These are phyloP conservation scores for Cirrhinus mrigala DNA, from an alignment of 2,797 vertebrate genomes.

Conservation along the genomic window DNA sequence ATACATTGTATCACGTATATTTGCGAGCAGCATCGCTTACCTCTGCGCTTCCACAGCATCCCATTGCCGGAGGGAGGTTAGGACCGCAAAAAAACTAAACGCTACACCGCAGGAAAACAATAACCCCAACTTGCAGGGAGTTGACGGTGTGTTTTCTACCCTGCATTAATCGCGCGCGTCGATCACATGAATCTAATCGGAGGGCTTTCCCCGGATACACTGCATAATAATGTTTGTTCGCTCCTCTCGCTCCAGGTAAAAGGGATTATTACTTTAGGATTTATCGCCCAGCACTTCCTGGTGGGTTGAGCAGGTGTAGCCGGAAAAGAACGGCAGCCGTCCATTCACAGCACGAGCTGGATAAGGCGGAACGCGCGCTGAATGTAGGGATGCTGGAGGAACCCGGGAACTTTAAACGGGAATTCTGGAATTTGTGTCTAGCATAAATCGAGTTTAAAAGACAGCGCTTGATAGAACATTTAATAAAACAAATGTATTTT, in stretches of 20 bases:
- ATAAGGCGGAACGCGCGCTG: slow-evolving; percentile 54
- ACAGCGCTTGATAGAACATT: neutral
- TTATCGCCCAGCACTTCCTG: slow-evolving; percentile 80
- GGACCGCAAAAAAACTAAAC: slow-evolving; percentile 68
- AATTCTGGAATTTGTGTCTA: too few relatives aligned
- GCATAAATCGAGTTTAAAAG: neutral
- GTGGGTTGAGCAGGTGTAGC: slow-evolving; percentile 76
- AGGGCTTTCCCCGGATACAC: slow-evolving; percentile 55
- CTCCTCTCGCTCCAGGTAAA: slow-evolving; percentile 65
- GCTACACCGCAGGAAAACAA: slow-evolving; percentile 70
- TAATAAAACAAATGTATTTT: neutral
- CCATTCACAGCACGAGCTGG: slow-evolving; percentile 78
- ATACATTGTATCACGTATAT: neutral
- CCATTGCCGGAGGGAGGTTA: slow-evolving; percentile 79
- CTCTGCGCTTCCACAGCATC: slow-evolving; percentile 85
- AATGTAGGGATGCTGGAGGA: slow-evolving; percentile 59
- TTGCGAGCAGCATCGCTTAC: slow-evolving; percentile 68
- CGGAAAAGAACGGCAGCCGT: slow-evolving; percentile 71
- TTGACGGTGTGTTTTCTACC: slow-evolving; percentile 63
- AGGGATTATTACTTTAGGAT: slow-evolving; percentile 75
- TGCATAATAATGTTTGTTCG: slow-evolving; percentile 65
- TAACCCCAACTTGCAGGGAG: slow-evolving; percentile 70
- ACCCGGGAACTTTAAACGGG: slow-evolving; percentile 60
- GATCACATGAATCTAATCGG: slow-evolving; percentile 58
- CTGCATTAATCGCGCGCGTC: slow-evolving; percentile 68